Base-by-base conservation (phyloP, 2,888 invertebrate species). In the Acleris holmiana region DNA sequence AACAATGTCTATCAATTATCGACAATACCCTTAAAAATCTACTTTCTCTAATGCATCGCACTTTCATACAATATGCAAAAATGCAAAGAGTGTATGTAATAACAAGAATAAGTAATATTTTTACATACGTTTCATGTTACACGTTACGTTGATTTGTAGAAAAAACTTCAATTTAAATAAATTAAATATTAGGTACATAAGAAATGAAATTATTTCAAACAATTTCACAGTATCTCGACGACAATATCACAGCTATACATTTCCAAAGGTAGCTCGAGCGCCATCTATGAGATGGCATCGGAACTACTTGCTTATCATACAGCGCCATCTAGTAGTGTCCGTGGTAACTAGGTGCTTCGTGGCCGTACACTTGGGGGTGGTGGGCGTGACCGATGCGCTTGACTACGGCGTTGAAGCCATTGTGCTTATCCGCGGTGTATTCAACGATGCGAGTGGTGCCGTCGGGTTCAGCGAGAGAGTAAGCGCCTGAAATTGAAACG, bases 331-430 rank as follows among this genome's bases (percentile, higher is more conserved):
- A 92, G 84, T 92, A 86, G 75, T 89, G 82, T 0, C 85, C 81
- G 72, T 84, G 80, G 74, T 86, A 83, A 74, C 82, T 84, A 68
- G 76, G 74, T 50, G 74, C 77, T 41, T 83, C 79, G 68, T 83
- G 77, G 62, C 78, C 78, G 73, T 92, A 87, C 66, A 86, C 82
- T 74, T 91, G 91, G 40, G 93, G 91, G 71, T 92, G 92, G 69
- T 86, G 81, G 15, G 91, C 91, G 67, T 91, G 87, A 18, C 93
- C 93, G 56, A 93, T 84, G 71, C 89, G 87, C 75, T 91, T 92
- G 67, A 93, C 93, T n/a, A 93, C 84, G 21, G 93, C 93, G 74
- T 91, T 90, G 81, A 93, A 93, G 6, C 93, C 93, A 69, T 92
- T 82, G 77, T 83, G 83, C 67, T 93, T 91, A 77, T 93, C 93